phyloP scores from a whole-genome alignment of 2,888 invertebrate species.

The Galeopsomyia nigrocyanea region DNA sequence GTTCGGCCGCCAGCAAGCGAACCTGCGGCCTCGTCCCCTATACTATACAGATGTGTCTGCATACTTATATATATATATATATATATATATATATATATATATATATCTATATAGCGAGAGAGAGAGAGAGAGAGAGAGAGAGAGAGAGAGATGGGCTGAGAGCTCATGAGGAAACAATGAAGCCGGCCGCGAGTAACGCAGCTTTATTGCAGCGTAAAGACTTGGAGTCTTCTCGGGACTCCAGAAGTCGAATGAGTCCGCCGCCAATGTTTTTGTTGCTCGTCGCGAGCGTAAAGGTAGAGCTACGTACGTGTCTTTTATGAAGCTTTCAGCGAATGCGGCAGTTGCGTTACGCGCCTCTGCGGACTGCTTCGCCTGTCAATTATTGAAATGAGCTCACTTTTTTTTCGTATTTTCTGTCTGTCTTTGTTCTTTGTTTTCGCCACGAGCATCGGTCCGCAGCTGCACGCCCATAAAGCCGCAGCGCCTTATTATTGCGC shows the following conservation, averaged over 20 bases:
- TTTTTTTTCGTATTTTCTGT: slow-evolving; percentile 60
- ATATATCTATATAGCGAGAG: no score
- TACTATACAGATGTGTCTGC: no score
- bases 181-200: slow-evolving; percentile 47
- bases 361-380: slow-evolving; percentile 57
- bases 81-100: not conserved
- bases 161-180: slow-evolving; percentile 59
- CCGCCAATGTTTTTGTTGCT: slow-evolving; percentile 4
- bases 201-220: slow-evolving; percentile 65
- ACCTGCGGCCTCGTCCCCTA: not conserved
- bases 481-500: not conserved
- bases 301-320: slow-evolving; percentile 27
- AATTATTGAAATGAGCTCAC: slow-evolving; percentile 69
- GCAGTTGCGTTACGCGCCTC: slow-evolving; percentile 63
- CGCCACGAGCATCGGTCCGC: slow-evolving; percentile 39
- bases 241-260: slow-evolving; percentile 2
- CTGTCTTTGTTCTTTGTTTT: not conserved
- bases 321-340: slow-evolving; percentile 50
- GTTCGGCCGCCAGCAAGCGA: not conserved
- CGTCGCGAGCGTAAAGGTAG: not conserved
- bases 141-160: not conserved
- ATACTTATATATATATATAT: no score
- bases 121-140: no score
- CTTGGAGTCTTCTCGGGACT: slow-evolving; percentile 44
- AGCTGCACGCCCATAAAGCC: slow-evolving; percentile 36